Evolutionary conservation across 2,113 vertebrate genomes (phyloP).

Genomic region (Neolamprologus tretocephalus): DNA sequence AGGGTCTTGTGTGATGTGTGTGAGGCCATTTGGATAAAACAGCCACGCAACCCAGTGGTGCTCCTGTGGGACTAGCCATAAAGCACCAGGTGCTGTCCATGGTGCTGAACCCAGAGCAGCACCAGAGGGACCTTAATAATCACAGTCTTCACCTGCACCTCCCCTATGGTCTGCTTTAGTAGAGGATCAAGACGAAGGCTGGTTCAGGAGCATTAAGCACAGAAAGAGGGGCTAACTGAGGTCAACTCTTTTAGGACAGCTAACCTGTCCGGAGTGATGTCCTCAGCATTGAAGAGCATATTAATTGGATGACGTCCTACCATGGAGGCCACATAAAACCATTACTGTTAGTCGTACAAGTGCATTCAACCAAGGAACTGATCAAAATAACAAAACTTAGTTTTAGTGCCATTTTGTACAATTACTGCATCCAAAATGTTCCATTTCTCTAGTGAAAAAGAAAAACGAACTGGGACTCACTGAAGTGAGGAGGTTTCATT

Average conservation of each 20-base stretch:
- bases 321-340: not conserved
- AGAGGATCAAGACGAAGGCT: not conserved
- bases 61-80: not conserved
- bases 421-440: not conserved
- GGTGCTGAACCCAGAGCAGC: constrained; percentile 45
- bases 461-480: not conserved
- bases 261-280: not conserved
- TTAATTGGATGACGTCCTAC: not conserved
- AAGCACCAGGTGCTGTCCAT: constrained; percentile 34
- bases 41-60: not conserved
- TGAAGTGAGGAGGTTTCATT: not conserved
- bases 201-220: not conserved
- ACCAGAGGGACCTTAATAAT: not conserved
- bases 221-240: not conserved
- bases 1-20: not conserved
- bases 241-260: not conserved
- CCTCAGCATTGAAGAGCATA: not conserved
- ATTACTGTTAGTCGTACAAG: not conserved
- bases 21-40: not conserved
- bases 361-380: not conserved
- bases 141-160: not conserved
- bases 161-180: not conserved
- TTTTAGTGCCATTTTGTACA: not conserved
- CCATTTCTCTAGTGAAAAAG: not conserved
- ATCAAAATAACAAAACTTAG: not conserved